Percentiles rank a stretch among this genome's conserved stretches.
Conservation (phyloP, 2,113 vertebrate genomes). For the Sebastes fasciatus region DNA sequence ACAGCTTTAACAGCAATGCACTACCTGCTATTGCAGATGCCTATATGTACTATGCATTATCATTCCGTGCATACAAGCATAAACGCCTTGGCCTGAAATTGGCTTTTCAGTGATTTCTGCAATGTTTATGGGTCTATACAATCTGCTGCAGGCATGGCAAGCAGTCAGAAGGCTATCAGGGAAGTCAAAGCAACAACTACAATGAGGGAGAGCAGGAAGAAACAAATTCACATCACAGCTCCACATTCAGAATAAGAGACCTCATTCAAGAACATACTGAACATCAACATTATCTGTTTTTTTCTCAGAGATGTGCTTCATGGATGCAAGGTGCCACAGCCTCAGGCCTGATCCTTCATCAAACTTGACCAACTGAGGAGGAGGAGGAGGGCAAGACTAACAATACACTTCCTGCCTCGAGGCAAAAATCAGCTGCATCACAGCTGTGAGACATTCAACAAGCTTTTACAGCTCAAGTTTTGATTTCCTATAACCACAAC, state of each 20-base stretch:
- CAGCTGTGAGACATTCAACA: not conserved
- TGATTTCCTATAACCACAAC: not conserved
- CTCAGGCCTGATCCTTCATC: constrained; percentile 41
- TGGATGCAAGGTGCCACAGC: constrained; percentile 22
- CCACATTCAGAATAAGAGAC: not conserved
- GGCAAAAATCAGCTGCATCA: constrained; percentile 17
- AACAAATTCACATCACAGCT: constrained; percentile 27
- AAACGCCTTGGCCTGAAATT: constrained; percentile 30
- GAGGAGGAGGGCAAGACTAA: constrained; percentile 32
- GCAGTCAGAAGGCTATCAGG: constrained; percentile 17
- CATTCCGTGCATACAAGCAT: constrained; percentile 14
- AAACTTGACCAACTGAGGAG: constrained; percentile 46
- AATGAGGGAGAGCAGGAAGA: not conserved
- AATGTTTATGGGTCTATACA: constrained; percentile 5
- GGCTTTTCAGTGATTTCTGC: constrained; percentile 30
- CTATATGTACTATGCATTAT: not conserved
- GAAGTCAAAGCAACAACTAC: constrained; percentile 35
- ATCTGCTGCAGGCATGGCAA: constrained; percentile 13
- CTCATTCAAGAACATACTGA: constrained; percentile 6
- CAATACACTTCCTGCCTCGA: constrained; percentile 18
- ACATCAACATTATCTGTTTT: not conserved
- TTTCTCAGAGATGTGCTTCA: not conserved
- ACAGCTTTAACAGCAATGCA: constrained; percentile 21
- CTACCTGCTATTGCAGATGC: constrained; percentile 1
- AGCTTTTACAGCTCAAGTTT: not conserved